Evolutionary conservation across 2,797 vertebrate genomes (phyloP).

Genomic region (Rhynchotus rufescens): DNA sequence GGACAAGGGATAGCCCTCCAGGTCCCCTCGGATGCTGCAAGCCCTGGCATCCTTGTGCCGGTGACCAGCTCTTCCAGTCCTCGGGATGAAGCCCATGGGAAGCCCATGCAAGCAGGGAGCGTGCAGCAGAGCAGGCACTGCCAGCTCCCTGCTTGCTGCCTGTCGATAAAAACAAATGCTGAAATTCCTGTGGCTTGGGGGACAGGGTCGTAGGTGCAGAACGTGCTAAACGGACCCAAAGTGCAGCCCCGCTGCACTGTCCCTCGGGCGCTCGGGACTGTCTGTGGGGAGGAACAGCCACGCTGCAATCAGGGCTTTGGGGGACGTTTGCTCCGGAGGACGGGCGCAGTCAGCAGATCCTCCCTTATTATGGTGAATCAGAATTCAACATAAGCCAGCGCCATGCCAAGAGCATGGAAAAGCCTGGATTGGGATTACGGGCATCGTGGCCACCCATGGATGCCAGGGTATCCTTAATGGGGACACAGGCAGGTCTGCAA

Average conservation of each 20-base stretch:
- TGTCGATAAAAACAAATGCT: background rate
- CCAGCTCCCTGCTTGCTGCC: no score
- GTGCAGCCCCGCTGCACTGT: no score
- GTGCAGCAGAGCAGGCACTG: background rate
- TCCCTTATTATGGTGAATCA: no score
- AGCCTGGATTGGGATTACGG: no score
- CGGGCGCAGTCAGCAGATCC: background rate
- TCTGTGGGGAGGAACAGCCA: background rate
- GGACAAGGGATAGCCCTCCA: no score
- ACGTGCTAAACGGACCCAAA: background rate
- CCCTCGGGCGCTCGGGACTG: background rate
- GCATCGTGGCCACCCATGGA: fast-evolving
- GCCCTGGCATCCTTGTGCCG: fast-evolving
- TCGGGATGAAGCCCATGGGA: background rate
- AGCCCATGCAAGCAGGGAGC: background rate
- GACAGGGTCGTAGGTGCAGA: no score
- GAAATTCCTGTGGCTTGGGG: background rate
- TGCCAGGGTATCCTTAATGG: background rate
- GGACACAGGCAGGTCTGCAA: no score
- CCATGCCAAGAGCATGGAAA: no score
- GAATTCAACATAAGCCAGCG: background rate
- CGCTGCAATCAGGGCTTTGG: background rate
- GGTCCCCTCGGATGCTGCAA: background rate
- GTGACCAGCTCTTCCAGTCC: background rate
- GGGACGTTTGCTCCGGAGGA: background rate